Percentiles rank a stretch among this genome's conserved stretches.
These are phyloP conservation scores for Sympetrum striolatum DNA, from an alignment of 2,888 invertebrate species.

Conservation along the genomic window DNA sequence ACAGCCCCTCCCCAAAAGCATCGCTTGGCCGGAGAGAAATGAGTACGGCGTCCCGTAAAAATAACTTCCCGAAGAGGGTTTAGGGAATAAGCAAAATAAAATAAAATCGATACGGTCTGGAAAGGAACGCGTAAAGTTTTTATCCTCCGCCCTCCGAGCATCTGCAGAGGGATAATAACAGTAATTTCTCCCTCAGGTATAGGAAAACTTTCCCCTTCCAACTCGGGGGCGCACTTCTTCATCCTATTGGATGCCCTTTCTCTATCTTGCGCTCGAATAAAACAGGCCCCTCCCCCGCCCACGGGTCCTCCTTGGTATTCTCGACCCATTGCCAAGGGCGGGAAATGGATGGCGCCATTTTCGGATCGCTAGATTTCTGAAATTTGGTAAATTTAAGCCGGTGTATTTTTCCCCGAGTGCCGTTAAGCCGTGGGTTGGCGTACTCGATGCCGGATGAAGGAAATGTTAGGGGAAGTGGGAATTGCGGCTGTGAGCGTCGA, in stretches of 20 bases:
- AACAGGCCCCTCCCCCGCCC: neutral
- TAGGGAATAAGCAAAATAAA: constrained; percentile 44
- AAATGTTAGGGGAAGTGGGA: too few species aligned
- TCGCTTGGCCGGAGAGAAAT: constrained; percentile 22
- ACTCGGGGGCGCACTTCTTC: neutral
- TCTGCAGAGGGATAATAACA: constrained; percentile 40
- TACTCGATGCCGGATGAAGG: too few species aligned
- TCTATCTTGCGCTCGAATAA: neutral
- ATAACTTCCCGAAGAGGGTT: constrained; percentile 42
- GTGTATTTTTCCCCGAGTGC: neutral
- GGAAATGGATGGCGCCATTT: constrained; percentile 34
- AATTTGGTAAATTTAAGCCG: constrained; percentile 21
- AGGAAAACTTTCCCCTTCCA: constrained; percentile 10
- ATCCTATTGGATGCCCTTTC: constrained; percentile 1
- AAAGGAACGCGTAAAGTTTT: constrained; percentile 36
- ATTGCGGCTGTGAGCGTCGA: too few species aligned
- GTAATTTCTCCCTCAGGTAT: constrained; percentile 42
- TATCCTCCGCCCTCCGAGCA: neutral
- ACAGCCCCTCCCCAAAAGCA: neutral
- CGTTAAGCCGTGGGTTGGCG: too few species aligned
- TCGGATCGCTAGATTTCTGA: constrained; percentile 37
- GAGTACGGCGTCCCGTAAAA: constrained; percentile 39
- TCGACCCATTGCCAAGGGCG: constrained; percentile 33
- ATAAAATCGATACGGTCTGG: constrained; percentile 39
- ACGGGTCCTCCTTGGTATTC: constrained; percentile 14